Evolutionary conservation across 2,888 invertebrate genomes (phyloP), one percentile per base, ranked within the genome.

Genomic region (Ormyrus rosae): DNA sequence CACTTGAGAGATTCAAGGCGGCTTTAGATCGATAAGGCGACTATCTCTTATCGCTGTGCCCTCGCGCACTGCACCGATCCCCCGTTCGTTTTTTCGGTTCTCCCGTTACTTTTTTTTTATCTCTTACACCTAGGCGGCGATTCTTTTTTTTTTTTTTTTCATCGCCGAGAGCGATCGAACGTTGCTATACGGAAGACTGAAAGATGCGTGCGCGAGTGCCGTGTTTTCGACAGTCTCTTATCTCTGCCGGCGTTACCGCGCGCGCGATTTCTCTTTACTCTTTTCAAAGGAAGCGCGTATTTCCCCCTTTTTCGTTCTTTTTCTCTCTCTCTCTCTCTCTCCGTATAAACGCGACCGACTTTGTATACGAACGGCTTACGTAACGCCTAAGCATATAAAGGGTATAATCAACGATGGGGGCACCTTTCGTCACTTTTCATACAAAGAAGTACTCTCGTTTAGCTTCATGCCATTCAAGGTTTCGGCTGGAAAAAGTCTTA

Each of bases 1-100:
- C 68, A 79, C 69, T 56, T 55, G 68, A 8, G n/a, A 56, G 79
- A 74, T 74, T 61, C 45, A 64, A 34, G 45, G 7, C 7, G 64
- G 53, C 51, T 60, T 64, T 69, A 68, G 55, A 79, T 79, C 69
- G 79, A 79, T 79, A 79, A 79, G 63, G 63, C 68, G 69, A 60
- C 45, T 50, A 5, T 60, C 55, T 56, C 69, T 79, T 69, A 72
- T 69, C 68, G 67, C 45, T 45, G n/a, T 6, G 11, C 50, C 8
- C 13, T 71, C 71, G 10, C 67, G 63, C 69, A 48, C 55, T 68
- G 45, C 69, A 48, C 53, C 45, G 45, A 68, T 63, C 55, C 8
- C 34, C 34, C 34, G 9, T 73, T n/a, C 19, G 13, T 34, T 53
- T 13, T 34, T 34, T 34, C 34, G 34, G 4, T 34, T 2, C 34